A percentile compares a stretch with the other conserved stretches of the same genome.
Evolutionary conservation across 2,888 invertebrate genomes (phyloP).

Genomic region (Onchidella celtica): DNA sequence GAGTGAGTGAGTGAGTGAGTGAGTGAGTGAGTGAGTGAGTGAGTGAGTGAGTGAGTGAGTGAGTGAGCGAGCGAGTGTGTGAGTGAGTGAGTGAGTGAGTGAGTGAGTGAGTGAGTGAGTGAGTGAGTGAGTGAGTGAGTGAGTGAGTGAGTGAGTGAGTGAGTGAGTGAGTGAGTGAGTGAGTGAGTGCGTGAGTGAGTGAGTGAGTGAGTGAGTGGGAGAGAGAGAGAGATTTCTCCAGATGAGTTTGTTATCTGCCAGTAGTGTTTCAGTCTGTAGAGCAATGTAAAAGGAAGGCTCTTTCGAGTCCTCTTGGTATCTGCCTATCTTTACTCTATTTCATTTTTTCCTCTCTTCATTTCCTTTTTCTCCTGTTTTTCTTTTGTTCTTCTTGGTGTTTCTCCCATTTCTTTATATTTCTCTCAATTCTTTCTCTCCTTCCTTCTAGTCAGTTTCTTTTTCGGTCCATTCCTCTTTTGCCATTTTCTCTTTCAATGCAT

Average conservation of each 20-base stretch:
- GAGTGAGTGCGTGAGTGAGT: background rate
- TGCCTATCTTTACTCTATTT: background rate
- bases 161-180: background rate
- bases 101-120: background rate
- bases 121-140: background rate
- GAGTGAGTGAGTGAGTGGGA: background rate
- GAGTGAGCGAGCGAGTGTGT: background rate
- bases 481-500: background rate
- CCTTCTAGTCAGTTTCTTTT: background rate
- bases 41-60: too few relatives aligned
- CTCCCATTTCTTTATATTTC: background rate
- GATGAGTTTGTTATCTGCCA: too few relatives aligned
- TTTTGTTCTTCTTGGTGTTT: constrained; percentile 2
- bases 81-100: background rate
- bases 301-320: background rate
- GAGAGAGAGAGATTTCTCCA: background rate
- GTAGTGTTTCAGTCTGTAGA: too few relatives aligned
- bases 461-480: background rate
- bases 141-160: background rate
- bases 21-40: too few relatives aligned
- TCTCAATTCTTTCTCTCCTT: background rate
- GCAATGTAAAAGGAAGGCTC: too few relatives aligned
- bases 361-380: background rate
- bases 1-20: too few relatives aligned
- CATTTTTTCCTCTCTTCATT: background rate